Evolutionary conservation across 2,113 vertebrate genomes (phyloP).

Genomic region (Turdus rufiventris): DNA sequence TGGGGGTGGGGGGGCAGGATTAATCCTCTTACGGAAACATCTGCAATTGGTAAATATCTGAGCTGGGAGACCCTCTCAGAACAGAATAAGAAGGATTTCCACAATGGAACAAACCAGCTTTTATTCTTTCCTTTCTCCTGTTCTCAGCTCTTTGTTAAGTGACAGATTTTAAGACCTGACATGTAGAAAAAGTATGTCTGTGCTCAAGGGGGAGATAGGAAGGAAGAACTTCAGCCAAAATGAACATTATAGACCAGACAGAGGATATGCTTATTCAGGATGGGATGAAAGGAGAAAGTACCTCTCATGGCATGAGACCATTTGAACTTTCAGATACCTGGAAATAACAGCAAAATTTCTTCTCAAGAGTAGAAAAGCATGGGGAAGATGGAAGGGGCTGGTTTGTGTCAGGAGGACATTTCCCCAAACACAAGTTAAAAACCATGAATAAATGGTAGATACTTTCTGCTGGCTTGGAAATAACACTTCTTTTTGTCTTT

Average conservation of each 20-base stretch:
- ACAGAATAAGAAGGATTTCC: conserved; percentile 6
- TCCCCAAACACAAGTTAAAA: neutral
- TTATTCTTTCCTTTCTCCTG: conserved; percentile 22
- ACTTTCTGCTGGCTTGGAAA: neutral
- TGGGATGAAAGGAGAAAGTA: neutral
- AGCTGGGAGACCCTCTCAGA: conserved; percentile 2
- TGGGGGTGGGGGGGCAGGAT: neutral
- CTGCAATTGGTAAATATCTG: conserved; percentile 38
- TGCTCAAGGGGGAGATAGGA: neutral
- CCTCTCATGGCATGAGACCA: neutral
- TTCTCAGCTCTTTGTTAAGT: conserved; percentile 5
- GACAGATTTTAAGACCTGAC: neutral
- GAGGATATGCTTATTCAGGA: conserved; percentile 8
- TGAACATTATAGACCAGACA: neutral
- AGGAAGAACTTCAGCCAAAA: neutral
- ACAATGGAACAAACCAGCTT: conserved; percentile 8
- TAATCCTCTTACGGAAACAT: conserved; percentile 33
- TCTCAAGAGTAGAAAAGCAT: neutral
- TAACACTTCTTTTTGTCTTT: neutral
- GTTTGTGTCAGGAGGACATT: neutral
- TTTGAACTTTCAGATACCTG: neutral
- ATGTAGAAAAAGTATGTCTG: neutral
- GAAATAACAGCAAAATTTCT: neutral
- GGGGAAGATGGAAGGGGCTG: neutral
- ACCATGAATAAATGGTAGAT: neutral